phyloP scores from a whole-genome alignment of 2,888 invertebrate genomes.

The Clitarchus hookeri region DNA sequence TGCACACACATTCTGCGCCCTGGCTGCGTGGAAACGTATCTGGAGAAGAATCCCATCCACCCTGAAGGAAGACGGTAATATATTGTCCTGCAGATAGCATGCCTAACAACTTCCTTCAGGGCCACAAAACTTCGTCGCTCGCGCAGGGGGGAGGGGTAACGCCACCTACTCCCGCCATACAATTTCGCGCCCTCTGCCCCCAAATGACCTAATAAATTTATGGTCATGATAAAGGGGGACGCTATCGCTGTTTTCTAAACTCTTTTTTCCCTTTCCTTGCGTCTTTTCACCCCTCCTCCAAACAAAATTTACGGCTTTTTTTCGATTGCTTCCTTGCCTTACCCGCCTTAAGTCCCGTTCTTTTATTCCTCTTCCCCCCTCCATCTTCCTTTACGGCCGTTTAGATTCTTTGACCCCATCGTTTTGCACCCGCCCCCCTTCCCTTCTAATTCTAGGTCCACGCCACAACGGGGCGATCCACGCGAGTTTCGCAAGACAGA shows the following conservation, averaged over 20 bases:
- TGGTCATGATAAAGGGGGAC: slow-evolving; percentile 4
- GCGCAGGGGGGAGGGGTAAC: not conserved
- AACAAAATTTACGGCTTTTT: slow-evolving; percentile 5
- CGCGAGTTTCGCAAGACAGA: not conserved
- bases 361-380: not conserved
- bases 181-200: slow-evolving; percentile 14
- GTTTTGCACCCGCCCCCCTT: not conserved
- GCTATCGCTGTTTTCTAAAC: slow-evolving; percentile 14
- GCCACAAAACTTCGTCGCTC: not conserved
- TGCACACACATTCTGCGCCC: not conserved
- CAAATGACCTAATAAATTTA: slow-evolving; percentile 14
- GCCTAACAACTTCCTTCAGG: slow-evolving; percentile 14
- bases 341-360: not conserved
- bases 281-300: not conserved
- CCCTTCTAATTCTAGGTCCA: not conserved
- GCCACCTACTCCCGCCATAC: not conserved
- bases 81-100: slow-evolving; percentile 8
- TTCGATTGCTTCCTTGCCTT: slow-evolving; percentile 14
- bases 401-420: slow-evolving; percentile 8
- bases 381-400: not conserved
- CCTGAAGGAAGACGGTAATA: not conserved
- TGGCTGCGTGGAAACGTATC: not conserved
- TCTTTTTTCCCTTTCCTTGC: not conserved
- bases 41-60: not conserved
- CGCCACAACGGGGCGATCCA: not conserved